Evolutionary conservation across 37 sponge, comb jelly and placozoan genomes (phyloP), one percentile per base, ranked within the genome.

Genomic region (Tethya wilhelma): DNA sequence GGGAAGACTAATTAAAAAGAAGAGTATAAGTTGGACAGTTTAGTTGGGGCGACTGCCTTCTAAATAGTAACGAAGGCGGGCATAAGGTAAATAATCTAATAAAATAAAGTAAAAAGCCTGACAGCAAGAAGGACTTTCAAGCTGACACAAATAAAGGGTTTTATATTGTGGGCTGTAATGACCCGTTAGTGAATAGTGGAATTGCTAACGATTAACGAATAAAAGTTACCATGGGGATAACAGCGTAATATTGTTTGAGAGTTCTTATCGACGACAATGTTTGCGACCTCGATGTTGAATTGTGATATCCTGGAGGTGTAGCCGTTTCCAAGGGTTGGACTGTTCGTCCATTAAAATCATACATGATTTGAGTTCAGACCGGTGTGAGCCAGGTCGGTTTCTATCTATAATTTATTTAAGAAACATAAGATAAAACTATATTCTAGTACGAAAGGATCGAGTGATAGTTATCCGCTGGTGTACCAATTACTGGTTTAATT

Each of bases 261-360:
- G 90, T 75, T 69, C 90, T 62, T 89, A 93, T 89, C 86, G 87
- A 93, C 37, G 87, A 89, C 90, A 74, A 81, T 81, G 94, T 93
- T 93, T 93, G 94, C 94, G 86, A 93, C 94, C 94, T 93, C 94
- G 94, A 93, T 93, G 94, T 93, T 93, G 94, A 93, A 93, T 93
- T 93, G 94, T 74, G 83, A 81, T 89, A 72, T 82, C 94, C 94
- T 89, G 90, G 83, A 59, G 85, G 89, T 69, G 89, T 73, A 92
- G 93, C 75, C 67, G 89, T 85, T 79, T 77, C 77, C 88, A 92
- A 87, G 89, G 93, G 93, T 92, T 84, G 89, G 93, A 85, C 86
- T 93, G 90, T 93, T 85, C 89, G 82, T 93, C 90, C 86, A 84
- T 84, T 84, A 89, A 93, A 89, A 88, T 79, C 85, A 81, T 80